Base-by-base conservation (phyloP, 2,113 vertebrate genomes). In the Stercorarius parasiticus region DNA sequence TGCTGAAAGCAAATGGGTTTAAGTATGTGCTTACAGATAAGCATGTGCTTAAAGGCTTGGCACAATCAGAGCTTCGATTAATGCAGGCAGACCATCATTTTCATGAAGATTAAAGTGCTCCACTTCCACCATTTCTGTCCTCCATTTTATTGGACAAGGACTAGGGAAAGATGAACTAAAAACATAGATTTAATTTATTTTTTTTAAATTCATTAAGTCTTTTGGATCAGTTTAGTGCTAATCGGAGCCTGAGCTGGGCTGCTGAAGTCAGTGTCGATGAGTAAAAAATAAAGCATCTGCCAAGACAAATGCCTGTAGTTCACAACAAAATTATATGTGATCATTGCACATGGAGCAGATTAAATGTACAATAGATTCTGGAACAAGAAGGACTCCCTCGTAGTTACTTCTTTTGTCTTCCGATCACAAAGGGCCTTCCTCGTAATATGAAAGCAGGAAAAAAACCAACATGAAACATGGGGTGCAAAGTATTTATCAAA, bases 21-120 rank as follows among this genome's bases (percentile, higher is more conserved):
- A 97, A 96, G 96, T 95, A 95, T 79, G 89, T 95, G 95, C 95
- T 97, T 97, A 94, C 83, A 96, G 91, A 95, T 97, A 97, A 97
- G 97, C 95, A 92, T 87, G 91, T 95, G 94, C 95, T 94, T 95
- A 97, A 93, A 95, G 83, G 83, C 66, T 96, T 84, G 88, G 77
- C 94, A 95, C 83, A 96, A 76, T 94, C 83, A 58, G 83, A 58
- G 77, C 56, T 85, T 87, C 21, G 49, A 93, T 95, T 95, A 95
- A 82, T 85, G 62, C 70, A 92, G 72, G 15, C 82, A 95, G 77
- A 42, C 56, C 73, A 83, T 80, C 70, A 40, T 93, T 93, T 91
- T 93, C 86, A 59, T 80, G 49, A 95, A 91, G 74, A 91, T 77
- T 95, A 38, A 91, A 95, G 74, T 94, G 81, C 80, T 87, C 56